phyloP scores from a whole-genome alignment of 2,113 vertebrate species.

The Chloroceryle aenea region DNA sequence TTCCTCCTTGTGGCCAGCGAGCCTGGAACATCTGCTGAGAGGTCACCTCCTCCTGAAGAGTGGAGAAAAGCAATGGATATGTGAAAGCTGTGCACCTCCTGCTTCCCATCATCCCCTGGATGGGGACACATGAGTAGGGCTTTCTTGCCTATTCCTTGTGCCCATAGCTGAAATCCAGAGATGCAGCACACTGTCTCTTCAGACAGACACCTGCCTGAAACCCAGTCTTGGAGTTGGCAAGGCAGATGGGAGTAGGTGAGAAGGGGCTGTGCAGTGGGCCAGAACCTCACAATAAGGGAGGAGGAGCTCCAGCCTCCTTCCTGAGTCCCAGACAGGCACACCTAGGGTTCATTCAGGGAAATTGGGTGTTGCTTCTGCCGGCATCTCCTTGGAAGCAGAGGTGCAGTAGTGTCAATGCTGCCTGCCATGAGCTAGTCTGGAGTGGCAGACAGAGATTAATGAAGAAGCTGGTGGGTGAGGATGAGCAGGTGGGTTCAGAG shows the following conservation, averaged over 20 bases:
- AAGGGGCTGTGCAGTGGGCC: not conserved
- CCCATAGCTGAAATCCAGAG: not conserved
- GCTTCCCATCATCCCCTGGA: not conserved
- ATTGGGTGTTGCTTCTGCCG: rapidly evolving
- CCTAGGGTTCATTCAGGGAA: not conserved
- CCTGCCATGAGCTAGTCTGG: not conserved
- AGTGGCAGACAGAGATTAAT: not conserved
- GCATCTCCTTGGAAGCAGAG: not conserved
- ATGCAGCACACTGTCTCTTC: not conserved
- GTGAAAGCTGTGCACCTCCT: not conserved
- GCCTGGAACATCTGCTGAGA: not conserved
- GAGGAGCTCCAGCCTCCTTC: not conserved
- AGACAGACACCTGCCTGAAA: not conserved
- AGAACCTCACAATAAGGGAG: not conserved
- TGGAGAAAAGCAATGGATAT: not conserved
- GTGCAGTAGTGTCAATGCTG: not conserved
- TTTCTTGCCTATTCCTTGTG: not conserved
- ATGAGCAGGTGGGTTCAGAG: not conserved
- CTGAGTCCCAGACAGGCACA: not conserved
- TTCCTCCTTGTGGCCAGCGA: not conserved
- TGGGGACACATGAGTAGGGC: rapidly evolving
- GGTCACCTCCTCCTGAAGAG: not conserved
- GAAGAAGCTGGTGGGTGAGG: not conserved
- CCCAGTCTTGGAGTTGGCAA: rapidly evolving
- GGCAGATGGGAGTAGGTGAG: rapidly evolving